Evolutionary conservation across 2,797 vertebrate genomes (phyloP), one percentile per base, ranked within the genome.

Genomic region (Semaprochilodus insignis): DNA sequence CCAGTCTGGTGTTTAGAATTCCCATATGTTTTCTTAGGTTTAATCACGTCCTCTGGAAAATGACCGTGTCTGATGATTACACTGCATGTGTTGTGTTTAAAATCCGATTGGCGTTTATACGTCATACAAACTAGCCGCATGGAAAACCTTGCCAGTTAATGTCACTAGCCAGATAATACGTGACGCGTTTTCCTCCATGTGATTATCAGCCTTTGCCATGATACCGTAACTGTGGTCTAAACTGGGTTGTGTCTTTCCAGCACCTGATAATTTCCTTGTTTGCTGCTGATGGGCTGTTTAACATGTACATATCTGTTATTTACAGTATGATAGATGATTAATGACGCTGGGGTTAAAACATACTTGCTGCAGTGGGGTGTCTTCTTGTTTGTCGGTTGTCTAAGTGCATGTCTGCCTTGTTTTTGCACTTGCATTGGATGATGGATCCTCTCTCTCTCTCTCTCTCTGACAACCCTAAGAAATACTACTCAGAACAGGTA

Each of bases 401-500:
- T 89, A 91, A 94, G 88, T 93, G 92, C 94, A 94, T 92, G 93
- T 92, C 91, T 89, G 82, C 89, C 86, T 91, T 93, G 81, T 91
- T 91, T 92, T 90, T 92, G 88, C 88, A 87, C 85, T 85, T 44
- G 76, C 85, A 59, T 87, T 89, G 81, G 83, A 81, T 85, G 87
- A 84, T 87, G 92, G 93, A 92, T 90, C 89, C 36, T 86, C 72
- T 4, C 40, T 10, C 40, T 10, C 40, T 6, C 40, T 83, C 70
- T 77, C 63, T 77, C 17, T 63, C 78, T 80, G 1, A 54, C 78
- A 76, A 80, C 83, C 74, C 63, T 87, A 91, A 95, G 94, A 90
- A 95, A 94, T 88, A 91, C 92, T 88, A 91, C 90, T 86, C 90
- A 91, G 83, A 89, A 89, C 87, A 94, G 94, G 94, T 95, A 94